Conservation (phyloP, 2,888 invertebrate species). For the Nymphalis urticae region DNA sequence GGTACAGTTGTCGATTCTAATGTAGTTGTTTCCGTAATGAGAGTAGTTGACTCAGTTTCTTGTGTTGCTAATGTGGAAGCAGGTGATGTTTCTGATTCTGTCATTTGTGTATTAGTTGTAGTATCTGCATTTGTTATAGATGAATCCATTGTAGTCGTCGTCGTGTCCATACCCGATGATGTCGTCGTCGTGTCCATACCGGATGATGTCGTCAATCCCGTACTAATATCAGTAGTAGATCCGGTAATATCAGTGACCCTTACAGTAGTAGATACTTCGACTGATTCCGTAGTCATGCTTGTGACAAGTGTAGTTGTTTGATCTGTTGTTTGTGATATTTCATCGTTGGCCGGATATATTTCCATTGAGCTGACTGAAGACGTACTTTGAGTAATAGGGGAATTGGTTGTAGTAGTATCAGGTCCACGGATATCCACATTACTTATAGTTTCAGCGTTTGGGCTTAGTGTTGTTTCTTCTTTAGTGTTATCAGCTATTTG, state of each 20-base stretch:
- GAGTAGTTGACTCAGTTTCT: slow-evolving; percentile 31
- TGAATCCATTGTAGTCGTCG: background rate
- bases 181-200: slow-evolving; percentile 2
- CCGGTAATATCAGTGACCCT: slow-evolving; percentile 44
- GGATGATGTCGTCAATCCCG: slow-evolving; percentile 14
- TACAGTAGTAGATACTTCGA: slow-evolving; percentile 10
- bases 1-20: slow-evolving; percentile 37
- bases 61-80: slow-evolving; percentile 24
- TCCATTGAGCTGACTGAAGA: slow-evolving; percentile 15
- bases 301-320: background rate
- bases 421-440: slow-evolving; percentile 54
- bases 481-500: slow-evolving; percentile 40
- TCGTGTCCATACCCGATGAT: slow-evolving; percentile 4
- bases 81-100: slow-evolving; percentile 23
- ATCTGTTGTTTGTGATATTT: slow-evolving; percentile 7
- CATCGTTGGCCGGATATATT: slow-evolving; percentile 18
- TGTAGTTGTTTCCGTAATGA: slow-evolving; percentile 31
- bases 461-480: slow-evolving; percentile 60
- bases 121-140: slow-evolving; percentile 11
- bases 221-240: slow-evolving; percentile 26
- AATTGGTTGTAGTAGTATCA: slow-evolving; percentile 47
- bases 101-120: slow-evolving; percentile 20
- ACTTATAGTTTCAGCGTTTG: slow-evolving; percentile 61
- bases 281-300: slow-evolving; percentile 15
- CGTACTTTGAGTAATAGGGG: slow-evolving; percentile 11